Evolutionary conservation across 1,140 invertebrate species (phyloP), one percentile per base, ranked within the genome.

Genomic region (Belonocnema kinseyi): DNA sequence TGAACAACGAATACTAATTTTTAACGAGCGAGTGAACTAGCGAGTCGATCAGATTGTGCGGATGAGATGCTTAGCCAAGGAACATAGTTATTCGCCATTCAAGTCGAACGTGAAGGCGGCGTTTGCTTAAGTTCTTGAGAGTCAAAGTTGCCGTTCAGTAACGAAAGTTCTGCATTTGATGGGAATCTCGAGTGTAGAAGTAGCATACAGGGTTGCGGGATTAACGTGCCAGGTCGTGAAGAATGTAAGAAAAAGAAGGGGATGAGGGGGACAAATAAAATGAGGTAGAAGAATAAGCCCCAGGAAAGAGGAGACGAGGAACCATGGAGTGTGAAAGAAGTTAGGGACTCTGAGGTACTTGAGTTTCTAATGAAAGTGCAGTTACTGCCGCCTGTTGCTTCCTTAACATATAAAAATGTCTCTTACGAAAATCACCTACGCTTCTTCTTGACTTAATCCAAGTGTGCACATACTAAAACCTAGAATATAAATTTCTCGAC

Each of bases 311-410:
- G 51, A 52, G 26, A 66, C 61, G 61, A 66, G 33, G 33, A 66
- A 46, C 16, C 61, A 13, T 40, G 46, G 61, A 66, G 61, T 33
- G 61, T 66, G 61, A 66, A 66, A 66, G 61, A 66, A 66, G 61
- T 40, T 66, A 40, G 61, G 21, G 16, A 66, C 61, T 46, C 40
- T 40, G 26, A 12, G 73, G 71, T 85, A 85, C 83, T 88, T 85
- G 83, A 82, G 86, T 87, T 88, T 88, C 84, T 84, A 85, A 89
- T 84, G 80, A 86, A 87, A 83, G 82, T 75, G 78, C 80, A 73
- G 76, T 79, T 53, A 77, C 76, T 77, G 77, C 77, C 71, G 87
- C 88, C 88, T 90, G 88, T 89, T 90, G 88, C 88, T 80, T 83
- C 83, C 75, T 46, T 61, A 70, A 77, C 81, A 80, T 84, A 66